Base-by-base conservation (phyloP, 2,797 vertebrate genomes). In the Poecile montanus region DNA sequence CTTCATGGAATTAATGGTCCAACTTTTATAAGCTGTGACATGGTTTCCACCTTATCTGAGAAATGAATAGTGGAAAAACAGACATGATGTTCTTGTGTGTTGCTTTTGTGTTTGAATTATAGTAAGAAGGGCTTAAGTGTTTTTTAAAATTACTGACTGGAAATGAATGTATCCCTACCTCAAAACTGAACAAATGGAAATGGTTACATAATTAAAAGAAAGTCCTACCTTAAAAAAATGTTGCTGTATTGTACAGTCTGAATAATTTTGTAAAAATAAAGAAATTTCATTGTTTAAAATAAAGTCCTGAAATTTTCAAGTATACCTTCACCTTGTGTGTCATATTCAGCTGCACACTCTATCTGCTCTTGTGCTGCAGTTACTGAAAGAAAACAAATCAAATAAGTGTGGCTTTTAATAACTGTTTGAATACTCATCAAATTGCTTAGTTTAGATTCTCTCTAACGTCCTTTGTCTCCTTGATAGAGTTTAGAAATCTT, bases 331-430 rank as follows among this genome's bases (percentile, higher is more conserved):
- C 36, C 38, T 63, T 56, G 15, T 74, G 17, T 80, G 25, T 68
- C 0, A 0, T 66, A 21, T 60, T 74, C 34, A 36, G 27, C 27
- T 0, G 0, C 5, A 26, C 47, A 10, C 29, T 38, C 0, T 51
- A 8, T 67, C 34, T 90, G 45, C 26, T 63, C 29, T 57, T 70
- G 16, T 56, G 48, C 25, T 44, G 53, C 36, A 54, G 27, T 40
- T 68, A 50, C 2, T 57, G 74, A 65, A 82, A 72, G 42, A 67
- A 68, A 57, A 53, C 20, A 44, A 60, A 29, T 40, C 11, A 77
- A 51, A 1, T 66, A 62, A 77, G 8, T 23, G 18, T 68, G 48
- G 13, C 9, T 92, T 70, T 77, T 77, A 42, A 21, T 75, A 44
- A 32, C 45, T 68, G 22, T 54, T 74, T 53, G 75, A 38, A 65